These are phyloP conservation scores for Phrixothrix hirtus DNA, from an alignment of 2,888 invertebrate species.

Conservation along the genomic window DNA sequence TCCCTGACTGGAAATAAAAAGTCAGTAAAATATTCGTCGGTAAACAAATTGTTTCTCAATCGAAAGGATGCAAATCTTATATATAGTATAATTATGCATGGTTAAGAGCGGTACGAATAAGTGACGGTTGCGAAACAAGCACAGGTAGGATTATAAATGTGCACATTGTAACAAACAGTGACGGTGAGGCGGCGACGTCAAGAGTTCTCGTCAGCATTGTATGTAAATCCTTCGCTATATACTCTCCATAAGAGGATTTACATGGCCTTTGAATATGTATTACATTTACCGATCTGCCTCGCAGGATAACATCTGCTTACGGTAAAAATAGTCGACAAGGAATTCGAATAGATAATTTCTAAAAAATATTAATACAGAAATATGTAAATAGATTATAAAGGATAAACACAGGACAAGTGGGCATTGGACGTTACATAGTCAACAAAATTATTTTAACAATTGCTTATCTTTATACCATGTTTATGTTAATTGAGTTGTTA, in stretches of 20 bases:
- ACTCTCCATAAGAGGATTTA: slow-evolving; percentile 33
- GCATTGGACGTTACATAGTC: too few relatives aligned
- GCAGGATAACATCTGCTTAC: slow-evolving; percentile 30
- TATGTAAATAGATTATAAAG: neutral
- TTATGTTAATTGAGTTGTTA: too few relatives aligned
- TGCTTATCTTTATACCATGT: too few relatives aligned
- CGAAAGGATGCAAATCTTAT: slow-evolving; percentile 28
- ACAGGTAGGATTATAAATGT: slow-evolving; percentile 29
- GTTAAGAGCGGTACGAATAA: slow-evolving; percentile 26
- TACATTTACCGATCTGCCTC: slow-evolving; percentile 39
- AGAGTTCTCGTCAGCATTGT: slow-evolving; percentile 33
- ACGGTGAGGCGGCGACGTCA: slow-evolving; percentile 33
- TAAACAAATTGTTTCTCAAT: slow-evolving; percentile 27
- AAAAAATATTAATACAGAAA: slow-evolving; percentile 10
- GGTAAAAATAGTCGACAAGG: slow-evolving; percentile 31
- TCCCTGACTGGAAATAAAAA: slow-evolving; percentile 22
- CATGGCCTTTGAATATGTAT: slow-evolving; percentile 38
- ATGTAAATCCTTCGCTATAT: slow-evolving; percentile 33
- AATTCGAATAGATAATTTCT: slow-evolving; percentile 21
- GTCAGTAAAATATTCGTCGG: slow-evolving; percentile 22
- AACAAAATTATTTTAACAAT: too few relatives aligned
- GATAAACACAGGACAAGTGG: too few relatives aligned
- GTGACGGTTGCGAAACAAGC: slow-evolving; percentile 30
- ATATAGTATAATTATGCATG: slow-evolving; percentile 27
- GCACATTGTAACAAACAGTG: slow-evolving; percentile 31